Evolutionary conservation across 2,888 invertebrate genomes (phyloP), one percentile per base, ranked within the genome.

Genomic region (Lithophane socia): DNA sequence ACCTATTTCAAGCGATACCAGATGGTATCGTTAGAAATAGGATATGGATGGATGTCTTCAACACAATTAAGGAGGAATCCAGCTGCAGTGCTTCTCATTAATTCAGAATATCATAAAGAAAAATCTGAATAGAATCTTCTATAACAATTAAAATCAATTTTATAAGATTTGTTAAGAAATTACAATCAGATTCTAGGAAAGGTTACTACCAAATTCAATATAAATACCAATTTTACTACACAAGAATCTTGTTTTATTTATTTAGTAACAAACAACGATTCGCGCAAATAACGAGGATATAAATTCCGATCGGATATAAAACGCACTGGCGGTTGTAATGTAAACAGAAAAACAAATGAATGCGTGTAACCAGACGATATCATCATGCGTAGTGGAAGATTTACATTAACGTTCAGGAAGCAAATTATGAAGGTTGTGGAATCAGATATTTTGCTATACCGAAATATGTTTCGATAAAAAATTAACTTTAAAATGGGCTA

Each of bases 1-100:
- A 37, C 87, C n/a, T n/a, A n/a, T n/a, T n/a, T n/a, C n/a, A n/a
- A n/a, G n/a, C 86, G 73, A 76, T 86, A 76, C 84, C 84, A 75
- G n/a, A n/a, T n/a, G n/a, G n/a, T n/a, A n/a, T n/a, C n/a, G n/a
- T n/a, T n/a, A n/a, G n/a, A n/a, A 74, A 74, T 72, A 69, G 68
- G 73, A 86, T 73, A 79, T 42, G 58, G 58, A 79, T 42, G 58
- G 58, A 79, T 61, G 21, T 68, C 60, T 82, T 52, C 18, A 42
- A 21, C 60, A 67, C 49, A 78, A 72, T 79, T 72, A 63, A 70
- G 65, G 56, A 37, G 54, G 16, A 63, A 52, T 64, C 42, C 84
- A 84, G 69, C 56, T 75, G 79, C n/a, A n/a, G n/a, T n/a, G n/a
- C n/a, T 73, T 64, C 44, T 64, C 42, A 61, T 70, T 75, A 71